Conservation (phyloP, 2,888 invertebrate genomes). For the Spialia ferax region DNA sequence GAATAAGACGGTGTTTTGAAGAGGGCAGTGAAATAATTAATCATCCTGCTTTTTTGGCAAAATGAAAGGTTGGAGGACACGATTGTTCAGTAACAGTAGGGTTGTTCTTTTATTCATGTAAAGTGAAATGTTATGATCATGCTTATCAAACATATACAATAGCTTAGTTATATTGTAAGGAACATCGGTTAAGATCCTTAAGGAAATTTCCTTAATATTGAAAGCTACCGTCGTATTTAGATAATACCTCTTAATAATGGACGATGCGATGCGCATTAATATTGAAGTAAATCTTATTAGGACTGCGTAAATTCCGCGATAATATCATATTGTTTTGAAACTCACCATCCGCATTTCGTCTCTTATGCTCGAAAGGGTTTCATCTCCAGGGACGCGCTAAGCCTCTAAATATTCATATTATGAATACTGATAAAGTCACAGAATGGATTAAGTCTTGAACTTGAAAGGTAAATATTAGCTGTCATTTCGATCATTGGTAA, state of each 20-base stretch:
- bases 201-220: conserved; percentile 54
- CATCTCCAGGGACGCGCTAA: conserved; percentile 76
- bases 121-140: conserved; percentile 53
- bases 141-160: conserved; percentile 23
- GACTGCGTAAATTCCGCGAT: conserved; percentile 82
- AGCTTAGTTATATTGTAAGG: conserved; percentile 19
- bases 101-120: conserved; percentile 70
- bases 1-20: conserved; percentile 84
- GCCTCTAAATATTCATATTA: conserved; percentile 82
- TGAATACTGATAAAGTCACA: conserved; percentile 80
- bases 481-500: background rate
- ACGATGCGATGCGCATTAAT: conserved; percentile 83
- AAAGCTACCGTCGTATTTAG: conserved; percentile 68
- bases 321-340: conserved; percentile 85
- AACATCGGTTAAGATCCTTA: conserved; percentile 36
- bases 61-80: conserved; percentile 81
- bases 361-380: conserved; percentile 82
- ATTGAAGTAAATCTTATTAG: conserved; percentile 86
- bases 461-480: background rate
- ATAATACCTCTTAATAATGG: conserved; percentile 82
- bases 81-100: conserved; percentile 78
- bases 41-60: conserved; percentile 78
- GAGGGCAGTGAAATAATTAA: conserved; percentile 84
- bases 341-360: conserved; percentile 81
- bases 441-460: conserved; percentile 44